Percentiles rank a stretch among this genome's conserved stretches.
phyloP scores from a whole-genome alignment of 2,113 vertebrate species.

The Crocuta crocuta region DNA sequence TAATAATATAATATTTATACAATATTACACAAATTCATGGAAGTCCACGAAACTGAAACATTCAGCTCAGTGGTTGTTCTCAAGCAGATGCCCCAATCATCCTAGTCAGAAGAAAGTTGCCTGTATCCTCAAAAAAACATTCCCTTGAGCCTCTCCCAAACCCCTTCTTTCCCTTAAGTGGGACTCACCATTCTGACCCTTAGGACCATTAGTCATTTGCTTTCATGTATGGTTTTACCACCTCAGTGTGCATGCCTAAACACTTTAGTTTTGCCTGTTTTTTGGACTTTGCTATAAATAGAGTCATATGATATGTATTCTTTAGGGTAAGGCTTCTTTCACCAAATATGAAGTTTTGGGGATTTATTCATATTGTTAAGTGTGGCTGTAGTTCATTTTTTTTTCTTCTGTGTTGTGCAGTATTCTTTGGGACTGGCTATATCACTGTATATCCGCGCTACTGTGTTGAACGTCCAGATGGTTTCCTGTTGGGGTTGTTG shows the following conservation, averaged over 20 bases:
- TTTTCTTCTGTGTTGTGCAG: neutral
- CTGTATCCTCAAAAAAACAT: no score
- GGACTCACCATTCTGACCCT: neutral
- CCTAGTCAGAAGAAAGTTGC: neutral
- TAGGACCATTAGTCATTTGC: neutral
- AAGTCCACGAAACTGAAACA: neutral
- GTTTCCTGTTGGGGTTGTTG: neutral
- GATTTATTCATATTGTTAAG: neutral
- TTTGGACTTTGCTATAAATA: neutral
- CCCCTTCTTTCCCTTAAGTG: neutral
- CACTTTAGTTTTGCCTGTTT: neutral
- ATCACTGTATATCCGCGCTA: neutral
- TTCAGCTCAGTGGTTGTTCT: neutral
- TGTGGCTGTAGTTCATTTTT: neutral
- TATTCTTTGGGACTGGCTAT: neutral
- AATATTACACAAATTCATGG: neutral
- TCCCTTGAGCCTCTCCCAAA: neutral
- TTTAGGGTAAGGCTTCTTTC: neutral
- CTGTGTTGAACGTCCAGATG: neutral
- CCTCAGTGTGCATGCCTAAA: neutral
- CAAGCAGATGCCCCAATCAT: neutral
- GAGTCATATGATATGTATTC: neutral
- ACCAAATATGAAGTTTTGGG: neutral
- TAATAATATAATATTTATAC: neutral
- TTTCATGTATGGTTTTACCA: neutral